These are phyloP conservation scores for Herpetotheres cachinnans DNA, from an alignment of 2,113 vertebrate genomes.

Conservation along the genomic window DNA sequence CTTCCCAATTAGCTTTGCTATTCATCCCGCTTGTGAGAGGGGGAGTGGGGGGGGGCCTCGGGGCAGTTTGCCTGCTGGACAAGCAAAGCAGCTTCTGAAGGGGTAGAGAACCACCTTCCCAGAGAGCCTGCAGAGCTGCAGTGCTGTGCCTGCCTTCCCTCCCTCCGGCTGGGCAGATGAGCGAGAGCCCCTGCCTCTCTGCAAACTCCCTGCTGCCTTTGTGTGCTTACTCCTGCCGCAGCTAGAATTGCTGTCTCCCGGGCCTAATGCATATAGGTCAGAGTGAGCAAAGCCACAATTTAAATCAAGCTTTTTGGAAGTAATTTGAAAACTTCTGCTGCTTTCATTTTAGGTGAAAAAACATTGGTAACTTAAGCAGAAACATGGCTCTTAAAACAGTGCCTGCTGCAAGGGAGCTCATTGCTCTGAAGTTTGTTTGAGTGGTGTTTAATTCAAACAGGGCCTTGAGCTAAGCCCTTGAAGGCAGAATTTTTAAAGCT, in stretches of 20 bases:
- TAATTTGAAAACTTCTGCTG: neutral
- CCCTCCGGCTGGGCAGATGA: neutral
- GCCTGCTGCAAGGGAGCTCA: neutral
- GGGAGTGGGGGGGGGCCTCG: neutral
- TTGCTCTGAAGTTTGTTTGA: neutral
- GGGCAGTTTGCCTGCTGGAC: neutral
- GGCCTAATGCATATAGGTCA: neutral
- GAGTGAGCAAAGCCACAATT: neutral
- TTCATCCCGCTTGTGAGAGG: neutral
- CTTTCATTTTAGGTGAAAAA: neutral
- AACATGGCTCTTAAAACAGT: neutral
- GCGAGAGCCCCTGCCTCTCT: fast-evolving
- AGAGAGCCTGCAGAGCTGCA: neutral
- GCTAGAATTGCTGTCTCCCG: neutral
- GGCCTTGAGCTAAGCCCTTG: neutral
- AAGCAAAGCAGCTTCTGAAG: neutral
- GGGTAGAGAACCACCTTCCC: neutral
- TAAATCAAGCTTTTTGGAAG: neutral
- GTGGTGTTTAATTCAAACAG: neutral
- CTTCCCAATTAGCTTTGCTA: neutral
- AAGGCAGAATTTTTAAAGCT: neutral
- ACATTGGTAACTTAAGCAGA: neutral
- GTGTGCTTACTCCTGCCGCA: neutral
- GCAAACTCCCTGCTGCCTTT: neutral
- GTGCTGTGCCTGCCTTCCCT: neutral